These are phyloP conservation scores for Sapajus apella DNA, from an alignment of 2,113 vertebrate species.

Conservation along the genomic window DNA sequence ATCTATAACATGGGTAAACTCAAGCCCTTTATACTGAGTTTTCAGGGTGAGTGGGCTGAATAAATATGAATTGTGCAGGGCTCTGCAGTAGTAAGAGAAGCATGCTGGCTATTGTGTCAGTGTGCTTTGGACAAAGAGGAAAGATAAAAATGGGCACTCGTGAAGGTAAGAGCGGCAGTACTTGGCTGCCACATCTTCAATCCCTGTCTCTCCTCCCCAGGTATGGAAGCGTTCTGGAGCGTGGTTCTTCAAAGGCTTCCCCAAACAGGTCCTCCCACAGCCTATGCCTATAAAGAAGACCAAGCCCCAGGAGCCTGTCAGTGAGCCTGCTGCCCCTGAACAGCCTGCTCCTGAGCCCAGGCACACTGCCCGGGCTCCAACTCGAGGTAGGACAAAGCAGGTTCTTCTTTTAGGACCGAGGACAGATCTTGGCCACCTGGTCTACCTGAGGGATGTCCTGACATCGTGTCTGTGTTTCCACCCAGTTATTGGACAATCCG, in stretches of 20 bases:
- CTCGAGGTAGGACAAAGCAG: constrained; percentile 77
- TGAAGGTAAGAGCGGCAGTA: fast-evolving
- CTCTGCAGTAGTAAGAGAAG: not conserved
- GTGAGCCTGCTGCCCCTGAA: constrained; percentile 50
- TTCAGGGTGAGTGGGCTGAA: not conserved
- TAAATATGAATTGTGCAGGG: not conserved
- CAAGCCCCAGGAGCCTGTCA: constrained; percentile 70
- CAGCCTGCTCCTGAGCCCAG: constrained; percentile 75
- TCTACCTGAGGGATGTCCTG: not conserved
- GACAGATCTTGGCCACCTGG: not conserved
- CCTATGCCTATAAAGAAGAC: constrained; percentile 88
- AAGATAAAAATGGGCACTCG: not conserved
- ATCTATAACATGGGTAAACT: not conserved
- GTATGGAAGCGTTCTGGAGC: constrained; percentile 96
- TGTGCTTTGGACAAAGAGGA: not conserved
- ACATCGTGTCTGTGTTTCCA: fast-evolving
- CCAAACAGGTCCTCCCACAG: constrained; percentile 90
- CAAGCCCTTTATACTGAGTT: not conserved
- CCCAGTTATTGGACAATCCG: not conserved
- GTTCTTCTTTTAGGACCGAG: not conserved
- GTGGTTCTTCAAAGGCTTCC: constrained; percentile 96
- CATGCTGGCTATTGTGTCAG: not conserved
- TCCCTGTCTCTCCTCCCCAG: constrained; percentile 73
- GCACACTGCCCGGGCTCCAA: constrained; percentile 55
- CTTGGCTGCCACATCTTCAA: fast-evolving